phyloP scores from a whole-genome alignment of 2,797 vertebrate species.

The Heteromormyrus szaboi region DNA sequence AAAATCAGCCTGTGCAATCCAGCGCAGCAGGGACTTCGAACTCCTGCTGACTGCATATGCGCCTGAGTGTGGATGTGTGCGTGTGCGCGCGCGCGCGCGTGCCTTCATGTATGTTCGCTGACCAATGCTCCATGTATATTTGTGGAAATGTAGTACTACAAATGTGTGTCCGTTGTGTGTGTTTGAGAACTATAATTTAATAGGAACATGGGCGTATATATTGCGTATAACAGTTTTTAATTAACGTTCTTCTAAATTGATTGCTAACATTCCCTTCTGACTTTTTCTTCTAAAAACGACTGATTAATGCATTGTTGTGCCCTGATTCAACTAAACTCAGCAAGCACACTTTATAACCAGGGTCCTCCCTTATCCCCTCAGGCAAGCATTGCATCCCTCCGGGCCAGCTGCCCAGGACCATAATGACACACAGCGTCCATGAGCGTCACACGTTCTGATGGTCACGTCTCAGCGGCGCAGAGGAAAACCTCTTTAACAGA shows the following conservation, averaged over 20 bases:
- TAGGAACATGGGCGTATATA: neutral
- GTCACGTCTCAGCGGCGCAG: neutral
- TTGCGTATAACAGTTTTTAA: neutral
- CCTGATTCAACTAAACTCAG: neutral
- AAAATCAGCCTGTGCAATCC: conserved; percentile 46
- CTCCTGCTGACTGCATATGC: conserved; percentile 25
- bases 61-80: neutral
- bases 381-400: too few species aligned
- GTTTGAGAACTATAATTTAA: neutral
- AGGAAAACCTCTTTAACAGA: neutral
- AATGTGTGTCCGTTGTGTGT: neutral
- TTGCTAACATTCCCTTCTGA: neutral
- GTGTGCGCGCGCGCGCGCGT: neutral
- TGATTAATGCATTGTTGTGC: neutral
- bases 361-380: neutral
- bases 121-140: neutral
- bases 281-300: neutral
- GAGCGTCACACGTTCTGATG: neutral
- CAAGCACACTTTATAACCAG: neutral
- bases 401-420: neutral
- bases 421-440: neutral
- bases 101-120: neutral
- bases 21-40: conserved; percentile 34
- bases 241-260: neutral
- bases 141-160: neutral